phyloP scores from a whole-genome alignment of 2,888 invertebrate species.

The Cenopis cana region DNA sequence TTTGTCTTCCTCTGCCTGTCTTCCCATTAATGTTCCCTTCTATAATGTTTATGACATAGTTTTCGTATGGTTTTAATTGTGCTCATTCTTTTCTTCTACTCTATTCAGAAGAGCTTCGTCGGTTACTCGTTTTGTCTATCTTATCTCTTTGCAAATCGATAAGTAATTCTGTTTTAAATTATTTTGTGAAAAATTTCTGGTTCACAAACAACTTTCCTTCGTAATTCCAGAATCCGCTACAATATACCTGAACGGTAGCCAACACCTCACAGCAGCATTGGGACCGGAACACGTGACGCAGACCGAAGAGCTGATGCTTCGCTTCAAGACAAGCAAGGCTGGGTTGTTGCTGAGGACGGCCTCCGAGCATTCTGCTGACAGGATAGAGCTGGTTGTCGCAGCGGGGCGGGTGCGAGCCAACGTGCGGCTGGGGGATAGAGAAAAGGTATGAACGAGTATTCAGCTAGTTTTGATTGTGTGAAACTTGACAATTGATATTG shows the following conservation, averaged over 20 bases:
- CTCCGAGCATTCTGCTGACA: slow-evolving; percentile 91
- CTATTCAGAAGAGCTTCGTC: too few relatives aligned
- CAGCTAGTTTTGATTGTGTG: too few relatives aligned
- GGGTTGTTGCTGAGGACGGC: slow-evolving; percentile 92
- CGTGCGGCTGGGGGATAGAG: slow-evolving; percentile 92
- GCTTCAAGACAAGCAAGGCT: slow-evolving; percentile 93
- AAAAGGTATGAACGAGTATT: slow-evolving; percentile 86
- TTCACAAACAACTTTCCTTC: not conserved
- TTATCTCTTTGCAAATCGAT: too few relatives aligned
- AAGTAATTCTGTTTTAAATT: too few relatives aligned
- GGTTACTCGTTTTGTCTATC: too few relatives aligned
- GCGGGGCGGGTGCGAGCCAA: slow-evolving; percentile 93
- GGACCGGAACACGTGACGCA: slow-evolving; percentile 92
- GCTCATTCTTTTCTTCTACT: too few relatives aligned
- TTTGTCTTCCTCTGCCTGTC: too few relatives aligned
- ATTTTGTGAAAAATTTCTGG: not conserved
- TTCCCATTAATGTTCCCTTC: too few relatives aligned
- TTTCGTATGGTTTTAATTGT: too few relatives aligned
- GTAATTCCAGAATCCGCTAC: slow-evolving; percentile 91
- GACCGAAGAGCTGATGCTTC: slow-evolving; percentile 94
- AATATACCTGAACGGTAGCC: slow-evolving; percentile 94
- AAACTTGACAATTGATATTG: too few relatives aligned
- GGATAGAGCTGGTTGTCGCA: slow-evolving; percentile 93
- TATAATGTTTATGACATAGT: too few relatives aligned
- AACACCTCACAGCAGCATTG: slow-evolving; percentile 91